These are phyloP conservation scores for Luperina testacea DNA, from an alignment of 2,888 invertebrate genomes.

Conservation along the genomic window DNA sequence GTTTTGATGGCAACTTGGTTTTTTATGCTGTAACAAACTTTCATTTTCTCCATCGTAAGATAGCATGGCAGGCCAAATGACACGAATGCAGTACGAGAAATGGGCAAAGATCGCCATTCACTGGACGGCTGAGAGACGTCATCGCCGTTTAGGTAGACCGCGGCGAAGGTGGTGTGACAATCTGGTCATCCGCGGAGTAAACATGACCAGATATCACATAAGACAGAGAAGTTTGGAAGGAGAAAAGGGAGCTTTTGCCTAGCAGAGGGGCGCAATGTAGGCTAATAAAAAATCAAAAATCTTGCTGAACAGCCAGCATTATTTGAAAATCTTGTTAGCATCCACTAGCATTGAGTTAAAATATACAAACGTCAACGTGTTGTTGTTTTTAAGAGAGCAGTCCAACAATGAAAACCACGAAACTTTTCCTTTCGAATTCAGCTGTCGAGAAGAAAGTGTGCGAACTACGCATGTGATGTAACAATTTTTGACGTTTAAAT, in stretches of 20 bases:
- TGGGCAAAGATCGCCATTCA: not conserved
- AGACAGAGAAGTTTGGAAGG: not conserved
- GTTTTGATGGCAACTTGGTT: not conserved
- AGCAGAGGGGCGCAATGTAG: no score
- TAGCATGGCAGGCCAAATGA: not conserved
- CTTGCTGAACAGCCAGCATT: not conserved
- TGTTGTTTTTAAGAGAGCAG: not conserved
- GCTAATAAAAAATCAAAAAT: not conserved
- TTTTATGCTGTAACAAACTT: not conserved
- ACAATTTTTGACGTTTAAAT: not conserved
- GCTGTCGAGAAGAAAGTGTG: constrained; percentile 1
- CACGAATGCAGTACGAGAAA: not conserved
- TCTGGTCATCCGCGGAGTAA: not conserved
- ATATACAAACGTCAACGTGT: not conserved
- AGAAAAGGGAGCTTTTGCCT: no score
- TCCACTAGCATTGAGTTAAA: no score
- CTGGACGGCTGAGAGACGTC: not conserved
- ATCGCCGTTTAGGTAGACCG: not conserved
- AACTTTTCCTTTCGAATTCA: constrained; percentile 14
- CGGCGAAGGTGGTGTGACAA: not conserved
- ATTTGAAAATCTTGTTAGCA: not conserved
- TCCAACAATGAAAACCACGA: not conserved
- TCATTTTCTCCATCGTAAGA: not conserved
- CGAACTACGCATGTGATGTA: not conserved
- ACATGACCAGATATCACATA: not conserved